phyloP scores from a whole-genome alignment of 2,797 vertebrate genomes.

The Holocentrus rufus region DNA sequence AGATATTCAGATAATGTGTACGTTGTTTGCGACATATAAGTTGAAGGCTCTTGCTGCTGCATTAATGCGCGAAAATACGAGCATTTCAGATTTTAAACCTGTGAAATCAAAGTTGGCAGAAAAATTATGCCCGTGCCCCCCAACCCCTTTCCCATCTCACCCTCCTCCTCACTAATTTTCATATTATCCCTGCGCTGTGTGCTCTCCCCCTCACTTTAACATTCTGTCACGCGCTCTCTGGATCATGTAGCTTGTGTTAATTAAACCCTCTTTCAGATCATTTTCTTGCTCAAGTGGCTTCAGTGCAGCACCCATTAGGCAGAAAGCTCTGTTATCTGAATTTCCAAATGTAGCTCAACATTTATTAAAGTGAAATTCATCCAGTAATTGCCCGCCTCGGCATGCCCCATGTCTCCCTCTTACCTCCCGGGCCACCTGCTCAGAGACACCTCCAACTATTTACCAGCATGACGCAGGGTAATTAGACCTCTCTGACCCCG shows the following conservation, averaged over 20 bases:
- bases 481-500: conserved; percentile 84
- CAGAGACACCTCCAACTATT: conserved; percentile 83
- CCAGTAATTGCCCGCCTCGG: conserved; percentile 92
- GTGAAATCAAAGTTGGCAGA: conserved; percentile 72
- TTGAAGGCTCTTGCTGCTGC: conserved; percentile 4
- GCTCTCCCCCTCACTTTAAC: conserved; percentile 76
- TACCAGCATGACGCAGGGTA: conserved; percentile 83
- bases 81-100: conserved; percentile 66
- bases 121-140: conserved; percentile 36
- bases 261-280: conserved; percentile 95
- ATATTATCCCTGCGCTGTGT: conserved; percentile 70
- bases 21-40: conserved; percentile 36
- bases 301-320: conserved; percentile 87
- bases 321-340: conserved; percentile 90
- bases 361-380: conserved; percentile 98
- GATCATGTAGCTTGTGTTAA: conserved; percentile 91
- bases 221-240: conserved; percentile 78
- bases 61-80: conserved; percentile 53
- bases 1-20: neutral
- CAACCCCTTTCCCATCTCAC: conserved; percentile 27
- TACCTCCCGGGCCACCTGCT: conserved; percentile 94
- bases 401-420: conserved; percentile 88
- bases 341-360: conserved; percentile 94
- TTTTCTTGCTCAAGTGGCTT: conserved; percentile 92
- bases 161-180: conserved; percentile 76